Percentiles rank a stretch among this genome's conserved stretches.
Evolutionary conservation across 2,113 vertebrate genomes (phyloP).

Genomic region (Phalacrocorax brasilianus): DNA sequence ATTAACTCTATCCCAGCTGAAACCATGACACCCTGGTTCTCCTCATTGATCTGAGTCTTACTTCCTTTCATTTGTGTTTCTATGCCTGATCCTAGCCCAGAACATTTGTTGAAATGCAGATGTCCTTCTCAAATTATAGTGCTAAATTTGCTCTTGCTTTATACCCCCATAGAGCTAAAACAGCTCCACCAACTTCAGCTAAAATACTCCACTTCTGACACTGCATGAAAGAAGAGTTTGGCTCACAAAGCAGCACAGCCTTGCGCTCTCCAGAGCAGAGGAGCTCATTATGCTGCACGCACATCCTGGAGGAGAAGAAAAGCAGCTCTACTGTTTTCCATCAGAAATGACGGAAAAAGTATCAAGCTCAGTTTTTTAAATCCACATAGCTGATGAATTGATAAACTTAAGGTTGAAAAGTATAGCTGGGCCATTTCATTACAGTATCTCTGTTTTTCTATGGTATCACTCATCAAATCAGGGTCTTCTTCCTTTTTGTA

Average conservation of each 20-base stretch:
- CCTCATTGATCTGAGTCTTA: background rate
- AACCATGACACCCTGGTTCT: background rate
- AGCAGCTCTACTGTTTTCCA: conserved; percentile 44
- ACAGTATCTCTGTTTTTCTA: background rate
- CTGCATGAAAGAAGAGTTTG: background rate
- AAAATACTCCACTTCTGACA: background rate
- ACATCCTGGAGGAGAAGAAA: conserved; percentile 26
- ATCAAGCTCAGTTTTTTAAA: conserved; percentile 10
- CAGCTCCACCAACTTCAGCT: background rate
- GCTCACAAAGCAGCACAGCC: background rate
- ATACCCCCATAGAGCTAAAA: background rate
- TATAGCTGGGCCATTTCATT: background rate
- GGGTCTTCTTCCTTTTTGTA: background rate
- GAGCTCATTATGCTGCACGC: background rate
- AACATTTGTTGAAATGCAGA: background rate
- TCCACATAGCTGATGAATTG: conserved; percentile 5
- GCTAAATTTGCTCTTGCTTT: background rate
- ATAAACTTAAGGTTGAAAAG: conserved; percentile 23
- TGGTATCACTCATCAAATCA: background rate
- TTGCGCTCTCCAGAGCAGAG: background rate
- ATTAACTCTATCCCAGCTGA: no score
- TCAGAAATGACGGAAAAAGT: conserved; percentile 56
- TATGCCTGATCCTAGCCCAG: background rate
- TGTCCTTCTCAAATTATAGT: background rate
- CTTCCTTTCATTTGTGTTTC: background rate